phyloP scores from a whole-genome alignment of 2,888 invertebrate species.

The Acrobasis consociella region DNA sequence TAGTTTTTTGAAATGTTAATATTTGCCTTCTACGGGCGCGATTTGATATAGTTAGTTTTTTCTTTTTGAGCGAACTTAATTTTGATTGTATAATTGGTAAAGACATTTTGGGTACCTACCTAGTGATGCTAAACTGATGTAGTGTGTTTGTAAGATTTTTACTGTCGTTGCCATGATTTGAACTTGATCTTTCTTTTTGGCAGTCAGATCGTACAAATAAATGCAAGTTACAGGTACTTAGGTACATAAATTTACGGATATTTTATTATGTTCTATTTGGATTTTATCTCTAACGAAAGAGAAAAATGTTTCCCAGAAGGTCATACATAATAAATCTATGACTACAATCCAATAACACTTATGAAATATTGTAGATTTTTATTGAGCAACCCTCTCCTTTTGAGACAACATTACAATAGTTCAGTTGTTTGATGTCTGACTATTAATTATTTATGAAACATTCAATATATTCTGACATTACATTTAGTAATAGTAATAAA shows the following conservation, averaged over 20 bases:
- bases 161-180: no score
- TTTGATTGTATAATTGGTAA: no score
- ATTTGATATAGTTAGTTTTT: background rate
- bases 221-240: no score
- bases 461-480: background rate
- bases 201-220: no score
- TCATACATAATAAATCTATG: conserved; percentile 12
- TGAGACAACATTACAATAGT: background rate
- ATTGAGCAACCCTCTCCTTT: background rate
- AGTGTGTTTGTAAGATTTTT: no score
- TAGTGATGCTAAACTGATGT: no score
- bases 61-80: background rate
- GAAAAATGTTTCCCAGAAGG: conserved; percentile 1
- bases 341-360: conserved; percentile 4
- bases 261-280: background rate
- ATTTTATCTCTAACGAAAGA: conserved; percentile 7
- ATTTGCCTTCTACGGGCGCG: background rate
- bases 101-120: no score
- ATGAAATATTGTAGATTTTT: conserved; percentile 13
- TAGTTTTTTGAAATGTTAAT: conserved; percentile 9
- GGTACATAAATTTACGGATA: background rate
- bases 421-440: background rate
- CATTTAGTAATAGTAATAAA: background rate
- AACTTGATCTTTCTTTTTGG: no score
- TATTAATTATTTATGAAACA: background rate